These are phyloP conservation scores for Temnothorax curvispinosus DNA, from an alignment of 1,140 invertebrate genomes.

Conservation along the genomic window DNA sequence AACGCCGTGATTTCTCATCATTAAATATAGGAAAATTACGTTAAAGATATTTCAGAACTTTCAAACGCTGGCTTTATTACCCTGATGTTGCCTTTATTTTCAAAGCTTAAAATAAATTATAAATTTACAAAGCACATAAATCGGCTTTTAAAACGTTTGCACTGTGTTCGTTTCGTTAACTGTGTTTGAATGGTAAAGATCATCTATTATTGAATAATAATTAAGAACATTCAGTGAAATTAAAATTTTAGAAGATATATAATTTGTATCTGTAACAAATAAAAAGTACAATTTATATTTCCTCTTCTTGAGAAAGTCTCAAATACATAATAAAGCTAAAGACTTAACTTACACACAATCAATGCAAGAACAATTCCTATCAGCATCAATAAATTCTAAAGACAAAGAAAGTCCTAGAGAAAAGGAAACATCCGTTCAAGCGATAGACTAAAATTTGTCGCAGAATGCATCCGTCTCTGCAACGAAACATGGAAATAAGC, in stretches of 20 bases:
- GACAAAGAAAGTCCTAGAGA: background rate
- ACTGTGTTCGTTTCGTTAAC: slow-evolving; percentile 10
- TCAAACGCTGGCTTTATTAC: background rate
- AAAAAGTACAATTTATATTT: background rate
- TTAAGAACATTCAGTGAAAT: background rate
- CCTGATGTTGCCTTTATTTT: background rate
- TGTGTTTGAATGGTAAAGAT: background rate
- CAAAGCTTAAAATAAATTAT: too few species aligned
- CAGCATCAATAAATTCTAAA: background rate
- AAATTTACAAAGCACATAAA: background rate
- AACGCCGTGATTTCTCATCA: too few species aligned
- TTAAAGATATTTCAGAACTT: background rate
- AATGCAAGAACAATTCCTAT: background rate
- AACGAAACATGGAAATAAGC: slow-evolving; percentile 28
- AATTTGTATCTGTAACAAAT: background rate
- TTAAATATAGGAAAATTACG: background rate
- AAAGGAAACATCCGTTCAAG: slow-evolving; percentile 5
- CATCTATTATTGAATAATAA: background rate
- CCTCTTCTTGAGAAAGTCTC: background rate
- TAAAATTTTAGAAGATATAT: background rate
- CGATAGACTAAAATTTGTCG: slow-evolving; percentile 10
- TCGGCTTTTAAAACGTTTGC: slow-evolving; percentile 24
- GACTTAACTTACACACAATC: background rate
- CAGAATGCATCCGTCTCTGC: slow-evolving; percentile 27
- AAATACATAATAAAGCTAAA: background rate